Evolutionary conservation across 2,888 invertebrate species (phyloP).

Genomic region (Apocheima hispidaria): DNA sequence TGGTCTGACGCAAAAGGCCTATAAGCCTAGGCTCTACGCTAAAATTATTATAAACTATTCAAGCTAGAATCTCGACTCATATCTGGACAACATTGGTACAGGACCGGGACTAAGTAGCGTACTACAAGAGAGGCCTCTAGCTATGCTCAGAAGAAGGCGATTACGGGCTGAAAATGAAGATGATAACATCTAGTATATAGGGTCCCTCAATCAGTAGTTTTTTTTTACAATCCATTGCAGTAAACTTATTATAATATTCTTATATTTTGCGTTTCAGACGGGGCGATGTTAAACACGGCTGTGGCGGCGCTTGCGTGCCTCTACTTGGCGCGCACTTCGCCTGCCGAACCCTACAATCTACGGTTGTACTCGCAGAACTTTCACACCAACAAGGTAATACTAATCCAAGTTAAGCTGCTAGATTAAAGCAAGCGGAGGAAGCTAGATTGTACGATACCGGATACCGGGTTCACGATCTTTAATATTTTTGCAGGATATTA

Average conservation of each 20-base stretch:
- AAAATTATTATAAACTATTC: not conserved
- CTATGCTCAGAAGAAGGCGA: too few species aligned
- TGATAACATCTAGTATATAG: too few species aligned
- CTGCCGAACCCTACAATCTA: constrained; percentile 68
- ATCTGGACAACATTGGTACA: too few species aligned
- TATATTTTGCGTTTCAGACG: constrained; percentile 59
- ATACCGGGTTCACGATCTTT: not conserved
- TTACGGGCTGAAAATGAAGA: too few species aligned
- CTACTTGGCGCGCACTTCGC: constrained; percentile 79
- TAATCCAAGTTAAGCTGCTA: not conserved
- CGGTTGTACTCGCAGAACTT: constrained; percentile 65
- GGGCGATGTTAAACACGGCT: constrained; percentile 81
- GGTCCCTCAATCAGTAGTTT: not conserved
- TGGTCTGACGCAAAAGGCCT: not conserved
- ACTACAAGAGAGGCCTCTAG: too few species aligned
- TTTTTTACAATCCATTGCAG: not conserved
- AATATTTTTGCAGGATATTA: constrained; percentile 68
- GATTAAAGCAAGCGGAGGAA: not conserved
- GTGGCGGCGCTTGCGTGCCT: constrained; percentile 82
- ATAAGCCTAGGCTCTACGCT: not conserved
- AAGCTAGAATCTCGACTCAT: too few species aligned
- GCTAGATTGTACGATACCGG: not conserved
- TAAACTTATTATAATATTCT: not conserved
- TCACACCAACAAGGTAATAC: constrained; percentile 68
- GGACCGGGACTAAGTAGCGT: too few species aligned